Base-by-base conservation (phyloP, 2,888 invertebrate genomes). In the Pachycephus smyrnensis region DNA sequence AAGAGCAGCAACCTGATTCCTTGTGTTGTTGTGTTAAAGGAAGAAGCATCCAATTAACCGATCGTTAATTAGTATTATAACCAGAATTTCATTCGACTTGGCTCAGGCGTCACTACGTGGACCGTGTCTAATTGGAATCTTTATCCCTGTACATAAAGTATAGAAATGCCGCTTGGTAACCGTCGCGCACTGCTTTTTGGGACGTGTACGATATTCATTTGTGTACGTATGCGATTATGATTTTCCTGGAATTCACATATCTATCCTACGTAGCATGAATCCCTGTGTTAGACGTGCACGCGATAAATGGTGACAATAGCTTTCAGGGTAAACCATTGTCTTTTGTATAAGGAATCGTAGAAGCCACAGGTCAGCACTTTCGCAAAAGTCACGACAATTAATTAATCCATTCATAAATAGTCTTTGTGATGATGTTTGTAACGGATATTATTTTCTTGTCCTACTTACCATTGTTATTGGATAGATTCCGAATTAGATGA, bases 111-210 rank as follows among this genome's bases (percentile, higher is more conserved):
- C 35, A 79, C 31, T 82, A 79, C 81, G 80, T 78, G 77, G 78
- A 84, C 80, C 84, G 84, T 84, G 79, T 85, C 84, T 84, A 84
- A 84, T 80, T 79, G 84, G 84, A 80, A 75, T 33, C 73, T 71
- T 32, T 71, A 71, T 71, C 71, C 31, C 4, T 23, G 55, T 55
- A 55, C 23, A 55, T 55, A 55, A 55, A 55, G 23, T 55, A 55
- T 55, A 55, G 55, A 23, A 23, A 55, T 23, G 23, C 23, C 23
- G 55, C 55, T 23, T 55, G 23, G 55, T 55, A 55, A 55, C 55
- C 55, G 55, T 23, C 55, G 23, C 55, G 55, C 55, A 55, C 55
- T 55, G 23, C 23, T 23, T 55, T 55, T 55, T 55, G 23, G 55
- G 55, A 55, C 9, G 23, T 9, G 55, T 9, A 55, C 23, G 55